Evolutionary conservation across 2,797 vertebrate genomes (phyloP), one percentile per base, ranked within the genome.

Genomic region (Florisuga fusca): DNA sequence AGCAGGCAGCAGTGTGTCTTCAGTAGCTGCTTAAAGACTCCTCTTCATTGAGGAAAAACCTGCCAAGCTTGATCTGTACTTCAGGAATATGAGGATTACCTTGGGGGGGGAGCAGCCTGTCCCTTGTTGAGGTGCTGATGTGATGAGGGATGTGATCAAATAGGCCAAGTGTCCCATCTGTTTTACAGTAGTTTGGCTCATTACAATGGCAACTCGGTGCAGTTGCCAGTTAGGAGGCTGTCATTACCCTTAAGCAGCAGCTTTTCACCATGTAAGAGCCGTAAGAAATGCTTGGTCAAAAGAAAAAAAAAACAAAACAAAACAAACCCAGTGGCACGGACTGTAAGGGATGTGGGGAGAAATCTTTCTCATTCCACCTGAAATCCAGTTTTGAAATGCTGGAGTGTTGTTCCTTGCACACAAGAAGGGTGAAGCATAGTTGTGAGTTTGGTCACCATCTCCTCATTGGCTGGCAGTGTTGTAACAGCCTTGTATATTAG

Each of bases 381-480:
- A 69, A 64, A 26, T 20, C 31, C 38, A 15, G 17, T 48, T 91
- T 77, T 93, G 87, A 94, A 89, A 93, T 41, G 38, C 26, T 83
- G 71, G 59, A 76, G 59, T n/a, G 48, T 38, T 68, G 57, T 57
- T 90, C 1, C 34, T 20, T 50, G 57, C 23, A 57, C 76, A 9
- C 59, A 50, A 25, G 74, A 73, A 33, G 43, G 61, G 34, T 77
- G 82, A 92, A 93, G 87, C 93, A 94, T 96, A 85, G 61, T n/a
- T 96, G 33, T 71, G 84, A 10, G 58, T 61, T 80, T 87, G 85
- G 87, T 94, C 85, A 75, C 69, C 82, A 21, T 46, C 89, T 67
- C 91, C 84, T 84, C 63, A 95, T 94, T 94, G 95, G 94, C 91
- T 93, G 8, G 38, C 63, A 43, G 82, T 87, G 93, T 91, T 71